Conservation (phyloP, 2,113 vertebrate genomes). For the Channa argus region DNA sequence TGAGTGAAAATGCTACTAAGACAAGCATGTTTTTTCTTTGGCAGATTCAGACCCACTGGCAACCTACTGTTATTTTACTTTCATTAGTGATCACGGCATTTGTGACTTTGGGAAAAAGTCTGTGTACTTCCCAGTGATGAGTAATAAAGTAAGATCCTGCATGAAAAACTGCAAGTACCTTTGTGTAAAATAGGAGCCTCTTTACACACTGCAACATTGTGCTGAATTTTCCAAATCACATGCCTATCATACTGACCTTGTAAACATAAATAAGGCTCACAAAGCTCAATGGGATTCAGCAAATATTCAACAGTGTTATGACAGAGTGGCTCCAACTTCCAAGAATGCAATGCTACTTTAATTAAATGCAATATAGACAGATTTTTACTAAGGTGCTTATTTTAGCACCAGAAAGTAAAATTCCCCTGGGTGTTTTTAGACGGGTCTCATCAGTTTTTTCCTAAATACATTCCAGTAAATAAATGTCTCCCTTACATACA, state of each 20-base stretch:
- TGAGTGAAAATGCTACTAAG: constrained; percentile 58
- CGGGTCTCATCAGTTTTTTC: no score
- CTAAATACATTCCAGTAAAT: constrained; percentile 8
- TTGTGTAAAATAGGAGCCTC: not conserved
- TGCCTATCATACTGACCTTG: constrained; percentile 16
- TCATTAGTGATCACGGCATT: constrained; percentile 64
- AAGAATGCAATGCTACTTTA: no score
- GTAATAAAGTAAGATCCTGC: not conserved
- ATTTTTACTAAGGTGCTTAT: not conserved
- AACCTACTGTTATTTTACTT: constrained; percentile 63
- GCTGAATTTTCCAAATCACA: constrained; percentile 28
- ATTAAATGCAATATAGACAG: no score
- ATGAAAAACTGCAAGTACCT: not conserved
- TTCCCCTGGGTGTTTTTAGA: constrained; percentile 5
- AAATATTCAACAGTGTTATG: not conserved
- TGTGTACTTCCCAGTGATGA: no score
- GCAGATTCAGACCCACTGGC: constrained; percentile 44
- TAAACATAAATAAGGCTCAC: constrained; percentile 36
- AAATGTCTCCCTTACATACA: constrained; percentile 1
- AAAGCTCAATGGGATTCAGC: not conserved
- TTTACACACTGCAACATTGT: not conserved
- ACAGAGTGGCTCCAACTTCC: not conserved
- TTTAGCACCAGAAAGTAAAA: constrained; percentile 14
- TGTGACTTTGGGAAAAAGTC: constrained; percentile 30
- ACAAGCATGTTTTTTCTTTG: constrained; percentile 57